Conservation (phyloP, 1,140 invertebrate genomes). For the Gryon sp. region DNA sequence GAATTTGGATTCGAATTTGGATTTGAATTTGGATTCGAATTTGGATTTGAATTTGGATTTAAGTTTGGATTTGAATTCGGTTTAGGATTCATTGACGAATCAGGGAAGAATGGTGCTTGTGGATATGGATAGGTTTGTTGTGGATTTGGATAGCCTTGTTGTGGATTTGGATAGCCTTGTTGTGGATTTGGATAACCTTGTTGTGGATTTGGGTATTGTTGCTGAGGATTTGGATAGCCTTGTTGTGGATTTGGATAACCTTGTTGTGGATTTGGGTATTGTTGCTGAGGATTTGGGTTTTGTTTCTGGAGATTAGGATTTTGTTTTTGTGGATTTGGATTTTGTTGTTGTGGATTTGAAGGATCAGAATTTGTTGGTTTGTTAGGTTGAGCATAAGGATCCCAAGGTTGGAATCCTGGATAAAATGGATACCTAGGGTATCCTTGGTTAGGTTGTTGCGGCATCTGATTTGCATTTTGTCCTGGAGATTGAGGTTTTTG, state of each 20-base stretch:
- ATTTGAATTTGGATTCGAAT: slow-evolving; percentile 44
- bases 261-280: not conserved
- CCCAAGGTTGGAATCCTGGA: slow-evolving; percentile 53
- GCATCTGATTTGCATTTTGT: slow-evolving; percentile 24
- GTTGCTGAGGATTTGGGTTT: slow-evolving; percentile 13
- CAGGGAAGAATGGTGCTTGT: slow-evolving; percentile 27
- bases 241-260: slow-evolving; percentile 7
- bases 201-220: not conserved
- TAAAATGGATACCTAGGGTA: slow-evolving; percentile 37
- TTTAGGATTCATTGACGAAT: slow-evolving; percentile 16
- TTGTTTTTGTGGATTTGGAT: slow-evolving; percentile 9
- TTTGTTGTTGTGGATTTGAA: not conserved
- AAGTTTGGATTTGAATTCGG: slow-evolving; percentile 23
- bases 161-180: slow-evolving; percentile 1
- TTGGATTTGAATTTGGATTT: slow-evolving; percentile 15
- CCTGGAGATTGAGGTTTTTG: slow-evolving; percentile 22
- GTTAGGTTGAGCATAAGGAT: slow-evolving; percentile 46
- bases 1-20: slow-evolving; percentile 18
- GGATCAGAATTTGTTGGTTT: slow-evolving; percentile 25
- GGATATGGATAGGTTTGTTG: slow-evolving; percentile 8
- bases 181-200: slow-evolving; percentile 5
- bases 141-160: slow-evolving; percentile 3
- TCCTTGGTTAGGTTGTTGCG: slow-evolving; percentile 18
- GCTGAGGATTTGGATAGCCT: not conserved
- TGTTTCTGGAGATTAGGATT: slow-evolving; percentile 1